Conservation (phyloP, 2,113 vertebrate species). For the Pan troglodytes region NHGRI_mPanTro3-v2.1_pri NC_086015.1:113763001-113763500, state of each 20-base stretch:
- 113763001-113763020: slow-evolving; percentile 64
- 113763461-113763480: neutral
- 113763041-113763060: slow-evolving; percentile 53
- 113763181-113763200: slow-evolving; percentile 21
- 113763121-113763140: slow-evolving; percentile 43
- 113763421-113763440: neutral
- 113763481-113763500: neutral
- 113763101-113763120: neutral
- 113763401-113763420: neutral
- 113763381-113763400: neutral
- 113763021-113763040: slow-evolving; percentile 51
- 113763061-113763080: neutral
- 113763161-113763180: slow-evolving; percentile 12
- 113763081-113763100: slow-evolving; percentile 26
- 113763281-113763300: neutral
- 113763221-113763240: neutral
- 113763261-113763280: slow-evolving; percentile 12
- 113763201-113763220: neutral
- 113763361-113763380: neutral
- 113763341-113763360: neutral
- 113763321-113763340: neutral
- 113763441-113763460: too few species aligned
- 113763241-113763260: neutral
- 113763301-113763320: neutral
- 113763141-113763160: slow-evolving; percentile 62